Percentiles rank a stretch among this genome's conserved stretches.
Conservation (phyloP, 1,140 invertebrate genomes). For the Bicyclus anynana region DNA sequence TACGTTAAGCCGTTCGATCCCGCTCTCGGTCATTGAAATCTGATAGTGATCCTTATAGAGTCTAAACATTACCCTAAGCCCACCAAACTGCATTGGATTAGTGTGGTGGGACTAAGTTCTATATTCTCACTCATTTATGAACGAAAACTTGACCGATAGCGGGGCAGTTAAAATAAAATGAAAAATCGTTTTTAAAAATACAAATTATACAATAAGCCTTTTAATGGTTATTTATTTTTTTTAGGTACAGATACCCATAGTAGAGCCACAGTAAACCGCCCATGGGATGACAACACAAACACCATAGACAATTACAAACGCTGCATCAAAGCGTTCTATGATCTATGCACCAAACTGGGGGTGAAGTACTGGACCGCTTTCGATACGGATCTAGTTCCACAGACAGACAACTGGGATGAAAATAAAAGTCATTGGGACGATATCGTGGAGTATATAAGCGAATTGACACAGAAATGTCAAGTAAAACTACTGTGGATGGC, state of each 20-base stretch:
- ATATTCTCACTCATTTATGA: too few species aligned
- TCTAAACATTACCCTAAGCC: too few species aligned
- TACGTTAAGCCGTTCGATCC: too few species aligned
- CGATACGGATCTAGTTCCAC: slow-evolving; percentile 78
- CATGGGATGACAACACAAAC: slow-evolving; percentile 80
- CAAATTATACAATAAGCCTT: too few species aligned
- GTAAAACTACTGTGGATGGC: slow-evolving; percentile 82
- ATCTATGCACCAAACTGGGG: slow-evolving; percentile 81
- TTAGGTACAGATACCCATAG: slow-evolving; percentile 77
- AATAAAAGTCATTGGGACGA: slow-evolving; percentile 78
- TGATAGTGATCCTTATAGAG: too few species aligned
- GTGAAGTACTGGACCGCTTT: slow-evolving; percentile 82
- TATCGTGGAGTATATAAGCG: slow-evolving; percentile 77
- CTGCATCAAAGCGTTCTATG: slow-evolving; percentile 80
- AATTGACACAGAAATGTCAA: slow-evolving; percentile 78
- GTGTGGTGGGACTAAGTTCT: too few species aligned
- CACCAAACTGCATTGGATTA: too few species aligned
- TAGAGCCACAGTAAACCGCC: slow-evolving; percentile 58
- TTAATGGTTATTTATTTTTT: slow-evolving; percentile 26
- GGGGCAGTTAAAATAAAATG: too few species aligned
- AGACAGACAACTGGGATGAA: slow-evolving; percentile 75
- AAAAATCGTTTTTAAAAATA: too few species aligned
- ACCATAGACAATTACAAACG: slow-evolving; percentile 80
- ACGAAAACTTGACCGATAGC: too few species aligned
- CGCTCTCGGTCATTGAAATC: too few species aligned